Evolutionary conservation across 2,888 invertebrate species (phyloP), one percentile per base, ranked within the genome.

Genomic region (Lepidochrysops patricia): DNA sequence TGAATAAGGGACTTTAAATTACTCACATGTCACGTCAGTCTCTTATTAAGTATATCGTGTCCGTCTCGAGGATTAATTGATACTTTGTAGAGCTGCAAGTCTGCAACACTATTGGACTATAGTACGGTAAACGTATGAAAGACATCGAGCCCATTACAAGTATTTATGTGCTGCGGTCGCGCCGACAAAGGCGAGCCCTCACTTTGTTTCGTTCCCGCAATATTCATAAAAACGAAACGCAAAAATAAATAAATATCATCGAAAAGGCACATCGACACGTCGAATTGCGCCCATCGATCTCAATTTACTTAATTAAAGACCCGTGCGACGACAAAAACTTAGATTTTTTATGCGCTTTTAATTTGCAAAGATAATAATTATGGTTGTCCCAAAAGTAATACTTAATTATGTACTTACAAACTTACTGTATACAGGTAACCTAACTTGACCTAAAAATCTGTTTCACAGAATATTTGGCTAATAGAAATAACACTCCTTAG

Each of bases 141-240:
- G 54, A 54, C 54, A 52, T 52, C 15, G 52, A 32, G 54, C 19
- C 54, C 54, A 54, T 54, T 54, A 54, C 32, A 15, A 29, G 54
- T 54, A 54, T 54, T 54, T 54, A 54, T 54, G 32, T 29, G 1
- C 29, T 54, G 54, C 32, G 32, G 54, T 54, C 26, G 29, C 19
- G 54, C 54, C 54, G 54, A 54, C 54, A 54, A 54, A 54, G 29
- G 54, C 12, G 12, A 49, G 43, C 9, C 15, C 27, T 27, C 52
- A 54, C 32, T 54, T 54, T 52, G 52, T 52, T 52, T 32, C 26
- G 7, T 27, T 52, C 52, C 27, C 26, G 52, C 54, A 54, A 54
- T 54, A 54, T 54, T 54, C 54, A 54, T 54, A 54, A 54, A 54
- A 54, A 54, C 50, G 26, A 43, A 43, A 29, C 29, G 9, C 29